These are phyloP conservation scores for Casuarius casuarius DNA, from an alignment of 2,113 vertebrate species.

Conservation along the genomic window DNA sequence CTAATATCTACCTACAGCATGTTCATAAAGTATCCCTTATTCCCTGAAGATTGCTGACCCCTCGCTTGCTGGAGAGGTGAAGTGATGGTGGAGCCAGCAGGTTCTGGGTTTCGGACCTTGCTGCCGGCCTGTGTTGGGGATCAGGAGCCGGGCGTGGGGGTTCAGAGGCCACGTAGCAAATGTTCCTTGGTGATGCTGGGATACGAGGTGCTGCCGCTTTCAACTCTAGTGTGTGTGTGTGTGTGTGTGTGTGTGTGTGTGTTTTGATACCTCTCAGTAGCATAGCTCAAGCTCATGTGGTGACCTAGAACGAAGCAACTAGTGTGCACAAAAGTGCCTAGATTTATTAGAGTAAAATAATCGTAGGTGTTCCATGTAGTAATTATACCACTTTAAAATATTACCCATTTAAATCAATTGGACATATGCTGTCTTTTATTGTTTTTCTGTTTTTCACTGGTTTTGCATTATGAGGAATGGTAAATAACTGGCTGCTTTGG, in stretches of 20 bases:
- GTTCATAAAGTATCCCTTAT: background rate
- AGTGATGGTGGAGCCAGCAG: background rate
- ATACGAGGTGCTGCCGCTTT: background rate
- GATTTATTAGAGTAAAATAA: background rate
- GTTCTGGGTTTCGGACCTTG: background rate
- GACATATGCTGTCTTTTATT: background rate
- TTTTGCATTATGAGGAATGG: background rate
- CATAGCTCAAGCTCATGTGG: background rate
- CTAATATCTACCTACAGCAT: fast-evolving
- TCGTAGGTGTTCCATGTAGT: background rate
- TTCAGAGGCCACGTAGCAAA: background rate
- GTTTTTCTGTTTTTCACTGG: background rate
- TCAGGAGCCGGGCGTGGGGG: background rate
- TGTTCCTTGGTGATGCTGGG: background rate
- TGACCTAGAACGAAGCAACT: background rate
- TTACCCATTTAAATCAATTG: background rate
- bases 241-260: background rate
- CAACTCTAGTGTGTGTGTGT: background rate
- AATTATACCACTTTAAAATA: background rate
- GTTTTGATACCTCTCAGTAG: background rate
- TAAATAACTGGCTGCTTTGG: background rate
- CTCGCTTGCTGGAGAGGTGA: background rate
- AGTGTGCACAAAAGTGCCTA: background rate
- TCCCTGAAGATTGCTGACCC: background rate
- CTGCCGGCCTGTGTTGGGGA: background rate